Percentiles rank a stretch among this genome's conserved stretches.
These are phyloP conservation scores for Notocelia uddmanniana DNA, from an alignment of 2,888 invertebrate species.

Conservation along the genomic window DNA sequence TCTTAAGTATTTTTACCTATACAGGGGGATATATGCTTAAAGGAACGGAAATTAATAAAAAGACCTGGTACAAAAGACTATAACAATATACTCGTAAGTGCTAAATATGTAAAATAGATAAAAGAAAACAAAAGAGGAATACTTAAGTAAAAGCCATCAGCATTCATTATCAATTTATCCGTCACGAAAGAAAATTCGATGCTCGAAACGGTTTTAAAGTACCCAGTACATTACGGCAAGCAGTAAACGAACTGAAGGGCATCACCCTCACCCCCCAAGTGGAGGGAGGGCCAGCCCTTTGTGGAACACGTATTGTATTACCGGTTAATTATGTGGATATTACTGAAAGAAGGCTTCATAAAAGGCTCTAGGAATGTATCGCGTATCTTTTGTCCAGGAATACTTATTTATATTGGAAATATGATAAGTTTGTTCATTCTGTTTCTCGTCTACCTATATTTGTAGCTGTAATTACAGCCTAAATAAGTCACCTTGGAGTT, in stretches of 20 bases:
- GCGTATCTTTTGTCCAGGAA: constrained; percentile 1
- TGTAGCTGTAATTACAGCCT: background rate
- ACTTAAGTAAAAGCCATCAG: constrained; percentile 12
- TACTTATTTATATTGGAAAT: constrained; percentile 20
- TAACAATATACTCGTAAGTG: background rate
- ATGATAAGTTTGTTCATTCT: constrained; percentile 14
- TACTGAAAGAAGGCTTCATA: constrained; percentile 31
- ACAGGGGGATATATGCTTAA: too few relatives aligned
- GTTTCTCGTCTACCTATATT: background rate
- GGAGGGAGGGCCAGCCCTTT: constrained; percentile 13
- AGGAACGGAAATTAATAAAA: too few relatives aligned
- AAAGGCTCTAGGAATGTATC: constrained; percentile 6
- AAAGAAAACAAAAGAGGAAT: background rate
- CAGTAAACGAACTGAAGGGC: constrained; percentile 36
- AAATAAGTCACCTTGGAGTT: constrained; percentile 8
- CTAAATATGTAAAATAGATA: background rate
- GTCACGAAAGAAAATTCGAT: constrained; percentile 27
- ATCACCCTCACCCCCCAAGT: constrained; percentile 10
- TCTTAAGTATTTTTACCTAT: too few relatives aligned
- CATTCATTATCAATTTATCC: constrained; percentile 8
- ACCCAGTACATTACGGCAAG: constrained; percentile 20
- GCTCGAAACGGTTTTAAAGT: constrained; percentile 29
- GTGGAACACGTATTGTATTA: constrained; percentile 38
- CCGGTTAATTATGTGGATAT: constrained; percentile 40
- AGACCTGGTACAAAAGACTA: too few relatives aligned